Evolutionary conservation across 2,888 invertebrate species (phyloP).

Genomic region (Cephonodes hylas): DNA sequence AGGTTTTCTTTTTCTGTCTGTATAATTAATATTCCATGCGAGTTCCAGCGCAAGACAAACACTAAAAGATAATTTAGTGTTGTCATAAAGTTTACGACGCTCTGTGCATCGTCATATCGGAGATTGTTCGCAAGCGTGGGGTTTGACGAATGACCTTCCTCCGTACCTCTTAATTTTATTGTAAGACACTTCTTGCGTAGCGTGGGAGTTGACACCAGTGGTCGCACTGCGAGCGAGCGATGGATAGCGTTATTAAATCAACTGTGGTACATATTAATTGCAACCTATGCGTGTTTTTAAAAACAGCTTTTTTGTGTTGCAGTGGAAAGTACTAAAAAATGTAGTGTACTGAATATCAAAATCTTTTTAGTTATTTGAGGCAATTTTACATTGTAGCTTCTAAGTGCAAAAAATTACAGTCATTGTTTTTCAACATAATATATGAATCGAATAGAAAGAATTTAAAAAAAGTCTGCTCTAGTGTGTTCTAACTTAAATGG

Average conservation of each 20-base stretch:
- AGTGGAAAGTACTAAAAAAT: no score
- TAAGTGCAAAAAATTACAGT: no score
- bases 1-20: not conserved
- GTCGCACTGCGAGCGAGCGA: not conserved
- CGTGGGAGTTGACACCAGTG: slow-evolving; percentile 20
- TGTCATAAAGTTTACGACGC: not conserved
- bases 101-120: not conserved
- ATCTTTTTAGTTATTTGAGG: no score
- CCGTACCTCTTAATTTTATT: slow-evolving; percentile 15
- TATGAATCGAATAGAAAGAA: no score
- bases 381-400: no score
- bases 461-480: no score
- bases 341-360: no score
- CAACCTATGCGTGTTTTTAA: no score
- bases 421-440: no score
- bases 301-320: no score
- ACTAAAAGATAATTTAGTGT: not conserved
- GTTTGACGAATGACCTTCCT: slow-evolving; percentile 22
- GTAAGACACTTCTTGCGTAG: slow-evolving; percentile 18
- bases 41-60: not conserved
- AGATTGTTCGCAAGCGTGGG: slow-evolving; percentile 23
- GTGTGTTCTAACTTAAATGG: no score
- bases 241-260: not conserved
- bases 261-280: no score
- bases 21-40: not conserved